phyloP scores from a whole-genome alignment of 2,888 invertebrate genomes.

The Actias luna region DNA sequence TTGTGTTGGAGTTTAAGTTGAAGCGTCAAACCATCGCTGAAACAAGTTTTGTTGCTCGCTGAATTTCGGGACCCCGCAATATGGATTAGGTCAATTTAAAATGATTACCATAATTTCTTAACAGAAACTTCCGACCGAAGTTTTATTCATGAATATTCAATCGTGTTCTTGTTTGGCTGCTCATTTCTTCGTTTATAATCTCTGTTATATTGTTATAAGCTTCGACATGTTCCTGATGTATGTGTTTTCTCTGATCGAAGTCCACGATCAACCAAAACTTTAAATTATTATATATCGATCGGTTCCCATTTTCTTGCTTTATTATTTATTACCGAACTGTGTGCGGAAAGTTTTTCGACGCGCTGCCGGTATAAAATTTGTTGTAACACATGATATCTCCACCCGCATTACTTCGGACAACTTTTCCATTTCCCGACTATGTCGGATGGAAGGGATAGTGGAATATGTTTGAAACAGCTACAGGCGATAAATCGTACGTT shows the following conservation, averaged over 20 bases:
- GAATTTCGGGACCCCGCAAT: conserved; percentile 53
- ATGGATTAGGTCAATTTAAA: conserved; percentile 73
- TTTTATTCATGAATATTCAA: conserved; percentile 65
- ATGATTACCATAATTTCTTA: conserved; percentile 73
- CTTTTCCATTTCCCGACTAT: conserved; percentile 58
- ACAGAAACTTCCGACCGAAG: conserved; percentile 60
- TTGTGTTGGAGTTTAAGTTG: conserved; percentile 45
- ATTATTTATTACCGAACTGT: conserved; percentile 62
- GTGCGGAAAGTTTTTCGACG: conserved; percentile 53
- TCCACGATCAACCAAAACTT: conserved; percentile 40
- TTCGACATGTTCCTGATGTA: conserved; percentile 14
- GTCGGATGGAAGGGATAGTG: conserved; percentile 37
- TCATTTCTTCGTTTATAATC: conserved; percentile 46
- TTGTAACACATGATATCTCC: conserved; percentile 54
- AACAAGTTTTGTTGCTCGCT: conserved; percentile 53
- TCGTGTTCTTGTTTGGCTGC: conserved; percentile 46
- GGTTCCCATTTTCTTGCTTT: conserved; percentile 50
- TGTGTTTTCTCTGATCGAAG: conserved; percentile 17
- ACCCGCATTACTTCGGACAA: conserved; percentile 51
- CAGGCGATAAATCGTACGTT: conserved; percentile 52
- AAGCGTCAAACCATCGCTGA: conserved; percentile 47
- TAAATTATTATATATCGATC: conserved; percentile 53
- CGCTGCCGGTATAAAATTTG: conserved; percentile 57
- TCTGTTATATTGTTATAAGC: conserved; percentile 25
- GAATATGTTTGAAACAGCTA: conserved; percentile 45